A percentile compares a stretch with the other conserved stretches of the same genome.
Evolutionary conservation across 2,797 vertebrate genomes (phyloP).

Genomic region (Poeciliopsis turneri): DNA sequence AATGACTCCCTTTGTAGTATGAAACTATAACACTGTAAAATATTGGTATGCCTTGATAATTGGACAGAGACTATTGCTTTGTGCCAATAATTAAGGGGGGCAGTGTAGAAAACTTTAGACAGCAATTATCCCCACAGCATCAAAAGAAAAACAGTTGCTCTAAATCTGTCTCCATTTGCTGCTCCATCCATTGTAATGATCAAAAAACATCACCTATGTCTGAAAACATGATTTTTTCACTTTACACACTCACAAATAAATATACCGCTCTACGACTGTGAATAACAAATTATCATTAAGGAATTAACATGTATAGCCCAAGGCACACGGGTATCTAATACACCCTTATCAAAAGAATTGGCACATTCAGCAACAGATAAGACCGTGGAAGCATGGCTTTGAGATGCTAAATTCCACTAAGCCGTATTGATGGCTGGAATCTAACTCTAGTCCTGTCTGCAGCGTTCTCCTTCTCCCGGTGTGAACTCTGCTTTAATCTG

Average conservation of each 20-base stretch:
- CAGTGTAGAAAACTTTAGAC: background rate
- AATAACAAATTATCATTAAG: background rate
- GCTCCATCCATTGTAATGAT: background rate
- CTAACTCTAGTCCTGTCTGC: constrained; percentile 55
- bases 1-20: background rate
- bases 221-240: background rate
- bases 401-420: constrained; percentile 57
- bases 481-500: constrained; percentile 70
- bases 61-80: background rate
- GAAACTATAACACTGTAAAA: background rate
- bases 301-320: background rate
- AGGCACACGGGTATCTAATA: constrained; percentile 15
- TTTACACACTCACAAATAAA: background rate
- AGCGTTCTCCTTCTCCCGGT: constrained; percentile 67
- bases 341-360: constrained; percentile 26
- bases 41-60: background rate
- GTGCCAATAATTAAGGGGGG: background rate
- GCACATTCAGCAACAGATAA: constrained; percentile 28
- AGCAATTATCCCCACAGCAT: background rate
- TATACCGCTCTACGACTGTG: background rate
- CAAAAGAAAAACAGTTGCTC: background rate
- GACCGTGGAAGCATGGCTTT: constrained; percentile 34
- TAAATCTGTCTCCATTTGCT: background rate
- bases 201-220: background rate
- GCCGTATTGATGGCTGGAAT: constrained; percentile 64